Conservation (phyloP, 23 tunicate genomes). For the Aplidium turbinatum region DNA sequence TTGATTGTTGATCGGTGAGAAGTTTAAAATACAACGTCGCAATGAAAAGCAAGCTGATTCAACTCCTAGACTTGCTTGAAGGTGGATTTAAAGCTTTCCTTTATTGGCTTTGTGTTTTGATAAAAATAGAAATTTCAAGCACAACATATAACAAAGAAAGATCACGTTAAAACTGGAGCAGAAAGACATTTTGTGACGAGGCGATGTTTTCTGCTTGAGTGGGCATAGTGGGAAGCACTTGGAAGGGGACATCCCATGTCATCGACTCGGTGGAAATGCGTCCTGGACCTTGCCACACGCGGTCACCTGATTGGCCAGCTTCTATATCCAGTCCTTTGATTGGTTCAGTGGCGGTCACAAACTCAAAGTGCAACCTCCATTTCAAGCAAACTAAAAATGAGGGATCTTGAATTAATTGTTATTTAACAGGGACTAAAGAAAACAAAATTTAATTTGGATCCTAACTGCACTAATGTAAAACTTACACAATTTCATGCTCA, state of each 20-base stretch:
- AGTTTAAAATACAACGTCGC: too few relatives aligned
- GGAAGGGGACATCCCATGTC: conserved; percentile 89
- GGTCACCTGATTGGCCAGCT: conserved; percentile 49
- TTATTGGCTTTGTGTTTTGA: too few relatives aligned
- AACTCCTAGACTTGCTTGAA: neutral
- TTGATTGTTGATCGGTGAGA: too few relatives aligned
- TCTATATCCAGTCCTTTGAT: conserved; percentile 62
- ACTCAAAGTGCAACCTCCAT: conserved; percentile 95
- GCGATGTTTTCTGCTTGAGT: conserved; percentile 86
- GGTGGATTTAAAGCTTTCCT: neutral
- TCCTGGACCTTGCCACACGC: conserved; percentile 94
- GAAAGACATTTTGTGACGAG: conserved; percentile 34
- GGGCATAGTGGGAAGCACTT: conserved; percentile 90
- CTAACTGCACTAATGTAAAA: neutral
- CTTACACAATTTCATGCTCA: too few relatives aligned
- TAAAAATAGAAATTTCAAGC: neutral
- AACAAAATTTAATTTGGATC: neutral
- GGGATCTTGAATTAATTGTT: neutral
- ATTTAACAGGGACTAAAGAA: neutral
- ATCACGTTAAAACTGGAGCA: conserved; percentile 56
- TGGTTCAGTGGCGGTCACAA: conserved; percentile 67
- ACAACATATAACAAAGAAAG: neutral
- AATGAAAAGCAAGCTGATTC: too few relatives aligned
- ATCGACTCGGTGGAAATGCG: conserved; percentile 76
- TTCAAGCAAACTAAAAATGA: conserved; percentile 70